phyloP scores from a whole-genome alignment of 2,113 vertebrate species.

The Marmota monax region DNA sequence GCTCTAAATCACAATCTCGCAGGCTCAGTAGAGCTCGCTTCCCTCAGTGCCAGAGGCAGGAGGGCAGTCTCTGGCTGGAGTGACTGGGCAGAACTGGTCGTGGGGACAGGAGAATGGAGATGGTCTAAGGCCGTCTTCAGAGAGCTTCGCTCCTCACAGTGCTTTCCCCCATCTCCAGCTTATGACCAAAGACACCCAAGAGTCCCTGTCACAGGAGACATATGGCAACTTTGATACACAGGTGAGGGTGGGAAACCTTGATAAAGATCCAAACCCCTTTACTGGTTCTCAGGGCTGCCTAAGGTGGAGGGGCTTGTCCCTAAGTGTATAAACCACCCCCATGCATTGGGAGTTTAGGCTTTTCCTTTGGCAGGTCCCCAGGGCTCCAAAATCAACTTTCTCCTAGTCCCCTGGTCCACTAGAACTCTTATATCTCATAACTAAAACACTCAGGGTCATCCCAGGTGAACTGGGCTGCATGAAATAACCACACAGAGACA shows the following conservation, averaged over 20 bases:
- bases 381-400: neutral
- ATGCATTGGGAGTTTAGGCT: neutral
- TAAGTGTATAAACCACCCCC: neutral
- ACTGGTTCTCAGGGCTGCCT: neutral
- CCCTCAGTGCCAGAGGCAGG: neutral
- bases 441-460: no score
- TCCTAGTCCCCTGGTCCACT: neutral
- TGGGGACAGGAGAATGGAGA: neutral
- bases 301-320: neutral
- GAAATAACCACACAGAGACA: no score
- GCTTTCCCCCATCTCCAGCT: constrained; percentile 83
- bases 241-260: constrained; percentile 83
- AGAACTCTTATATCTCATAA: neutral
- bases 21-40: neutral
- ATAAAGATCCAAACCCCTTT: neutral
- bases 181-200: constrained; percentile 90
- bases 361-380: neutral
- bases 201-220: constrained; percentile 89
- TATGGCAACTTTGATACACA: constrained; percentile 94
- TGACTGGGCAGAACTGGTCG: neutral
- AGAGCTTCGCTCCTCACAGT: neutral
- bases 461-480: no score
- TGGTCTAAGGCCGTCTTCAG: neutral
- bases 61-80: neutral
- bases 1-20: neutral